phyloP scores from a whole-genome alignment of 2,888 invertebrate species.

The Chelonus formosanus region DNA sequence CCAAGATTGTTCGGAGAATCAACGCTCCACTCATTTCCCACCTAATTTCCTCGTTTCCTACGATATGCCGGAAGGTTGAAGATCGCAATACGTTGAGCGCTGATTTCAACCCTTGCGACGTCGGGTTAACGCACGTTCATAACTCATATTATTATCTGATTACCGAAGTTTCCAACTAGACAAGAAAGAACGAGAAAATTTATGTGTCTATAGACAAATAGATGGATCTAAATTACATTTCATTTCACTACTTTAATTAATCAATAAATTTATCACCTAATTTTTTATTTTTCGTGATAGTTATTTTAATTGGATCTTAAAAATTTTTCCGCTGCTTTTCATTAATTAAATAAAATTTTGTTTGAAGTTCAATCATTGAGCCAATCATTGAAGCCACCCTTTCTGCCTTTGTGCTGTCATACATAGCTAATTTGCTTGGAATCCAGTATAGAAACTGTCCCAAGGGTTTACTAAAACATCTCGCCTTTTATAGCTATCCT shows the following conservation, averaged over 20 bases:
- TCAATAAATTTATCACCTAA: too few relatives aligned
- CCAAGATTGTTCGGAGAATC: conserved; percentile 17
- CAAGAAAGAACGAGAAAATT: conserved; percentile 2
- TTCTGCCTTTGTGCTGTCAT: neutral
- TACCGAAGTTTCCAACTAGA: conserved; percentile 5
- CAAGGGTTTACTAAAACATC: conserved; percentile 14
- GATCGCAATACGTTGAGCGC: conserved; percentile 33
- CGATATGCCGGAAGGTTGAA: conserved; percentile 31
- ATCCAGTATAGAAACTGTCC: conserved; percentile 13
- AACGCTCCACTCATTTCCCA: conserved; percentile 32
- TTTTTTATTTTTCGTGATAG: too few relatives aligned
- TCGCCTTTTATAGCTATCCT: conserved; percentile 2
- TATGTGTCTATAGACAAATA: neutral
- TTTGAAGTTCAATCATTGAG: too few relatives aligned
- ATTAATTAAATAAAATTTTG: too few relatives aligned
- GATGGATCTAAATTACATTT: neutral
- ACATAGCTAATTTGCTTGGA: neutral
- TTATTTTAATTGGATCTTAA: too few relatives aligned
- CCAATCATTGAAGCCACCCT: too few relatives aligned
- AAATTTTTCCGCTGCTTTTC: too few relatives aligned
- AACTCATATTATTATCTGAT: conserved; percentile 35
- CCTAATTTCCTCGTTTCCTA: conserved; percentile 43
- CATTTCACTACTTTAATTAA: too few relatives aligned
- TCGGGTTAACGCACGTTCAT: conserved; percentile 24
- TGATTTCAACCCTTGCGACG: conserved; percentile 18